Evolutionary conservation across 2,888 invertebrate genomes (phyloP).

Genomic region (Poecilus cupreus): DNA sequence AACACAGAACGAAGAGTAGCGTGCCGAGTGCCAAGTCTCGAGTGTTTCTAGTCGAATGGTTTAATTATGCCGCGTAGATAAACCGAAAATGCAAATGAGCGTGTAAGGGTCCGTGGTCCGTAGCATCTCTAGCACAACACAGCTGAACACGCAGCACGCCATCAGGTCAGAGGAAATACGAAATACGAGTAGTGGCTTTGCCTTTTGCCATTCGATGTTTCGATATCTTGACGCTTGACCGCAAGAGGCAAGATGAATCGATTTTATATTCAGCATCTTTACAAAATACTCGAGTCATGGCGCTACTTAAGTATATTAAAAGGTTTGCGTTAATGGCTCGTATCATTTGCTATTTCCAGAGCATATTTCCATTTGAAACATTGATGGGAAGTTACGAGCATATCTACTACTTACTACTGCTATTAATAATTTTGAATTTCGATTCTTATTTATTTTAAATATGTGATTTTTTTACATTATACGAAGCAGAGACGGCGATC

Average conservation of each 20-base stretch:
- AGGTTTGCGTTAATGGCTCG: slow-evolving; percentile 39
- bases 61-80: slow-evolving; percentile 61
- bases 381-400: too few species aligned
- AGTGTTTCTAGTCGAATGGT: slow-evolving; percentile 46
- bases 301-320: slow-evolving; percentile 53
- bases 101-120: slow-evolving; percentile 54
- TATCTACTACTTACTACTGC: too few species aligned
- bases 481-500: too few species aligned
- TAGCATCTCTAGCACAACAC: neutral
- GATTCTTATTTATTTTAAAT: too few species aligned
- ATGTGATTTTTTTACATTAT: too few species aligned
- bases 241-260: slow-evolving; percentile 54
- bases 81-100: slow-evolving; percentile 64
- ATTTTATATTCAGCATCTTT: slow-evolving; percentile 57
- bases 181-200: slow-evolving; percentile 5
- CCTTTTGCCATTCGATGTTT: slow-evolving; percentile 29
- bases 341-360: slow-evolving; percentile 30
- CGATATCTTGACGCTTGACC: slow-evolving; percentile 56
- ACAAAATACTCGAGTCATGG: slow-evolving; percentile 54
- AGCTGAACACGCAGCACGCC: slow-evolving; percentile 24
- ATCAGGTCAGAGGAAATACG: slow-evolving; percentile 23
- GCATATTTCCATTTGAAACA: slow-evolving; percentile 15
- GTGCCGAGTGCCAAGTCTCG: neutral
- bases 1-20: too few species aligned
- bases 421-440: too few species aligned